These are phyloP conservation scores for Coranthus polyacanthus DNA, from an alignment of 2,797 vertebrate species.

Conservation along the genomic window DNA sequence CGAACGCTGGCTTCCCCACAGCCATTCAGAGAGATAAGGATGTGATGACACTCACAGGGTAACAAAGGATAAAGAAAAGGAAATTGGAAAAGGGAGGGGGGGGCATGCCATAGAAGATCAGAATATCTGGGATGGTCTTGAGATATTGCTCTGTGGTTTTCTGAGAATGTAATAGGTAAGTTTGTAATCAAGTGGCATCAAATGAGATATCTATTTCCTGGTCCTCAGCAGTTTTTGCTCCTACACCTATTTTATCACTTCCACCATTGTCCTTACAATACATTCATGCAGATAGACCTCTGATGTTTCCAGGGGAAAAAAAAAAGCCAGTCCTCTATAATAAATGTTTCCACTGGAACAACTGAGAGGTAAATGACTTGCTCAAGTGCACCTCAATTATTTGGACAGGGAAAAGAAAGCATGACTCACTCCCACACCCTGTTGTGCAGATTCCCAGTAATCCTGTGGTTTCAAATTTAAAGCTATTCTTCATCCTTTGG, in stretches of 20 bases:
- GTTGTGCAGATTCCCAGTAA: slow-evolving; percentile 15
- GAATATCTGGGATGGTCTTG: slow-evolving; percentile 53
- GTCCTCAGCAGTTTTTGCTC: slow-evolving; percentile 13
- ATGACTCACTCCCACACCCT: slow-evolving; percentile 38
- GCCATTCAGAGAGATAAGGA: slow-evolving; percentile 69
- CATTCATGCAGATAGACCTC: slow-evolving; percentile 6
- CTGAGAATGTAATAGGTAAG: slow-evolving; percentile 29
- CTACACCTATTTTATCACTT: slow-evolving; percentile 8
- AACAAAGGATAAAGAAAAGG: slow-evolving; percentile 72
- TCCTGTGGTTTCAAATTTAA: slow-evolving; percentile 39
- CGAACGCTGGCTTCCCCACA: slow-evolving; percentile 47
- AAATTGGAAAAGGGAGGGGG: slow-evolving; percentile 74
- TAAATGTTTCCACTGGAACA: slow-evolving; percentile 35
- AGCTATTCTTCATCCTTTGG: slow-evolving; percentile 18
- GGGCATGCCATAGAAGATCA: slow-evolving; percentile 47
- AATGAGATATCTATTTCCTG: slow-evolving; percentile 31
- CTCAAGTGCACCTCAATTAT: slow-evolving; percentile 59
- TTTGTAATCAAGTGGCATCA: slow-evolving; percentile 46
- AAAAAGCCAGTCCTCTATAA: background rate
- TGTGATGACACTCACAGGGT: slow-evolving; percentile 68
- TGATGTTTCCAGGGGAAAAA: slow-evolving; percentile 23
- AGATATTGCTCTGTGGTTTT: slow-evolving; percentile 51
- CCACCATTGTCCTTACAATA: background rate
- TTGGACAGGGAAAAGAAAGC: slow-evolving; percentile 48
- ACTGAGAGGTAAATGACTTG: slow-evolving; percentile 50